Evolutionary conservation across 2,113 vertebrate species (phyloP).

Genomic region (Syngnathus floridae): DNA sequence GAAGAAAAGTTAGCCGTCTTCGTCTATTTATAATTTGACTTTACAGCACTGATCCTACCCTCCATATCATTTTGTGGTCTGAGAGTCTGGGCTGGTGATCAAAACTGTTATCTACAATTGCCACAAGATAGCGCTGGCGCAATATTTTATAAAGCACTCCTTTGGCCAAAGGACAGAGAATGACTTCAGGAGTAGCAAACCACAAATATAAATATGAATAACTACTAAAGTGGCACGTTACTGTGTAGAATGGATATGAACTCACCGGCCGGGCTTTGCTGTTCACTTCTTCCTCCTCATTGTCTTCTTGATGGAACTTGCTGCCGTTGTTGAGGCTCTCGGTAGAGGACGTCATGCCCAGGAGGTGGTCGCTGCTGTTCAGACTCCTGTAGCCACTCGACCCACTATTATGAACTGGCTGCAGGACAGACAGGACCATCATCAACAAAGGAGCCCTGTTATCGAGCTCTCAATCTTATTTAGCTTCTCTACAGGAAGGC

Average conservation of each 20-base stretch:
- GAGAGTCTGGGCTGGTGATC: neutral
- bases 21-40: neutral
- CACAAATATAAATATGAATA: too few relatives aligned
- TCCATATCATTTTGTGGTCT: too few relatives aligned
- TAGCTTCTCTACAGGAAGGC: neutral
- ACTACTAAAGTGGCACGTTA: neutral
- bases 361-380: constrained; percentile 80
- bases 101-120: too few relatives aligned
- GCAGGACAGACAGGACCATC: constrained; percentile 8
- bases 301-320: constrained; percentile 19
- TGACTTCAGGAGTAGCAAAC: too few relatives aligned
- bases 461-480: neutral
- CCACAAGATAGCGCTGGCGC: too few relatives aligned
- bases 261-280: constrained; percentile 74
- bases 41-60: too few relatives aligned
- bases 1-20: neutral
- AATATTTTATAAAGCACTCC: too few relatives aligned
- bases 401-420: constrained; percentile 87
- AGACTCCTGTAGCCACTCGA: constrained; percentile 87
- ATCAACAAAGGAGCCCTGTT: too few relatives aligned
- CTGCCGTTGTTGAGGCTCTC: constrained; percentile 74
- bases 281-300: constrained; percentile 64
- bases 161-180: too few relatives aligned
- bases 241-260: constrained; percentile 24
- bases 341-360: constrained; percentile 84